Evolutionary conservation across 2,113 vertebrate species (phyloP).

Genomic region (Passerina amoena): DNA sequence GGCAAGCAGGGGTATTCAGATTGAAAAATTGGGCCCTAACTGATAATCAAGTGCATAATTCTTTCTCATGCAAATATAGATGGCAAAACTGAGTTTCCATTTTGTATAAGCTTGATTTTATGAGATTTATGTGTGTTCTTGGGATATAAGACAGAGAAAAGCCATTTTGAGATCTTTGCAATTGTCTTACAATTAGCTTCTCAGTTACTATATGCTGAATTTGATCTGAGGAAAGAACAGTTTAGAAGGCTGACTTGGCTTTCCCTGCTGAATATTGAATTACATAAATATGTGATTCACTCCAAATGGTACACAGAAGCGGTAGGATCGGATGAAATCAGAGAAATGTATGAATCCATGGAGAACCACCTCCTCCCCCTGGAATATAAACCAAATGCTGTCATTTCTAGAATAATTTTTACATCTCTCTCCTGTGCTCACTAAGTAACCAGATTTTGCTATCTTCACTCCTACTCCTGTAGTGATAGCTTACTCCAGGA

Average conservation of each 20-base stretch:
- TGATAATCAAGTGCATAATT: not conserved
- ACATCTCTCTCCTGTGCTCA: constrained; percentile 18
- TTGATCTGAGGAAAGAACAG: constrained; percentile 47
- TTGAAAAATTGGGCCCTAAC: not conserved
- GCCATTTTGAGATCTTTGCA: constrained; percentile 46
- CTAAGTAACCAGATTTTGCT: constrained; percentile 32
- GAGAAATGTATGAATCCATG: constrained; percentile 35
- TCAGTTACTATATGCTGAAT: constrained; percentile 26
- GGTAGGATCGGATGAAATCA: constrained; percentile 4
- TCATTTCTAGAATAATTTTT: constrained; percentile 45
- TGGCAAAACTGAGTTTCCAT: not conserved
- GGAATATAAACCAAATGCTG: constrained; percentile 27
- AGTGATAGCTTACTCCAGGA: constrained; percentile 52
- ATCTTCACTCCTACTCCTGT: constrained; percentile 22
- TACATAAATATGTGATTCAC: constrained; percentile 63
- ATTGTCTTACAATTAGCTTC: constrained; percentile 24
- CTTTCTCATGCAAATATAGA: not conserved
- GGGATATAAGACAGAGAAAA: not conserved
- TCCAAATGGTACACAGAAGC: constrained; percentile 44
- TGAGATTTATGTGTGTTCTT: not conserved
- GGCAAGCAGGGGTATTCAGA: not conserved
- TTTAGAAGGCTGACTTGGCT: constrained; percentile 56
- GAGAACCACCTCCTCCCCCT: constrained; percentile 33
- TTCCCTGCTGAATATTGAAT: constrained; percentile 45
- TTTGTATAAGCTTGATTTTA: constrained; percentile 6